A percentile compares a stretch with the other conserved stretches of the same genome.
These are phyloP conservation scores for Anhinga rufa DNA, from an alignment of 2,113 vertebrate species.

Conservation along the genomic window DNA sequence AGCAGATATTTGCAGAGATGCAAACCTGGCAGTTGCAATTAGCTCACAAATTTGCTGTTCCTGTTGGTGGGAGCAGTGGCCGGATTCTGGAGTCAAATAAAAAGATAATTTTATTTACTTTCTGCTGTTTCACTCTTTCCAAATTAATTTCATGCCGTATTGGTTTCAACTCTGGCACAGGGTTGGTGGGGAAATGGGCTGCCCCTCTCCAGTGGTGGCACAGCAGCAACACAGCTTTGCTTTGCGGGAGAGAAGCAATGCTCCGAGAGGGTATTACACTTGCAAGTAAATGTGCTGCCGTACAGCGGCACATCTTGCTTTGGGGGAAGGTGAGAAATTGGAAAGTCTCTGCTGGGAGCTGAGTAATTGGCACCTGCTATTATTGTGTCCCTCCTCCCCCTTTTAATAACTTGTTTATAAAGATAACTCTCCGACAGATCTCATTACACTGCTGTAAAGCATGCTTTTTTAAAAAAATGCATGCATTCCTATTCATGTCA, in stretches of 20 bases:
- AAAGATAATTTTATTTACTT: background rate
- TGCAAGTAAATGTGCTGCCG: background rate
- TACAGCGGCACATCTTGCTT: constrained; percentile 44
- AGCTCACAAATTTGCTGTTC: background rate
- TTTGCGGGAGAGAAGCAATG: background rate
- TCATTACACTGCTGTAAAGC: background rate
- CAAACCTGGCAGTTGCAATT: background rate
- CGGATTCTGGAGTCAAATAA: background rate
- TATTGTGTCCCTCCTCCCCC: constrained; percentile 19
- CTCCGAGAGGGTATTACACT: background rate
- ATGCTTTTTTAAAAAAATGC: background rate
- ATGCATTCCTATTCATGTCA: background rate
- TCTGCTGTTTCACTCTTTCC: background rate
- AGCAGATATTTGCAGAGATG: background rate
- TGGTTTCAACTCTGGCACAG: background rate
- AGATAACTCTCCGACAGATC: constrained; percentile 31
- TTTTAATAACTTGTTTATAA: constrained; percentile 50
- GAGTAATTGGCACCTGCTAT: constrained; percentile 61
- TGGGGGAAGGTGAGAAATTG: constrained; percentile 57
- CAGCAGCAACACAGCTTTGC: background rate
- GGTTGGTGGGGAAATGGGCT: background rate
- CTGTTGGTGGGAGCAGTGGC: background rate
- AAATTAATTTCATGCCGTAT: background rate
- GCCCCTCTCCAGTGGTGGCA: background rate
- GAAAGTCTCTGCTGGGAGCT: constrained; percentile 38